Base-by-base conservation (phyloP, 2,888 invertebrate genomes). In the Dicranocentrus wangi region DNA sequence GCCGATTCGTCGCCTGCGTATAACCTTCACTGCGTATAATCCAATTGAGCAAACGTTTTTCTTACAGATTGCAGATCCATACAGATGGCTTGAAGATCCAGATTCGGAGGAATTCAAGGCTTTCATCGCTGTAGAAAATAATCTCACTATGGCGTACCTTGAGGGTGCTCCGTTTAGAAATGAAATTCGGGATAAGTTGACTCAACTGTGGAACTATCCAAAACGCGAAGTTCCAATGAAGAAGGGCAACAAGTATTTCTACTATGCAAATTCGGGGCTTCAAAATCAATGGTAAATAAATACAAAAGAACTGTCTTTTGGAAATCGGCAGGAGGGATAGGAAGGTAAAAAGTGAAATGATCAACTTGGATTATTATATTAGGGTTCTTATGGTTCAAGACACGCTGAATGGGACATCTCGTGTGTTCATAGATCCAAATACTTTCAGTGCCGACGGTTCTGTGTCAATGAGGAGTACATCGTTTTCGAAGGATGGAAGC, bases 361-460 rank as follows among this genome's bases (percentile, higher is more conserved):
- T 47, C 47, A 7, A 47, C n/a, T 47, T 47, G 32, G 10, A 47
- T 47, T 47, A 47, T 15, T 47, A 10, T n/a, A n/a, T 8, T 3
- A 98, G 97, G 90, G 97, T 98, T 13, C 90, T 97, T 85, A 98
- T 96, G 90, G 93, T 95, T 28, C 95, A 96, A 91, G 93, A 95
- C 87, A 90, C 92, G 1, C 88, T 97, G 83, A 91, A 93, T 23
- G 92, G 92, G 27, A 94, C 96, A 88, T 92, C 94, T 10, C 91
- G 91, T 79, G 93, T 97, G 32, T 98, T 99, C 89, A 90, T 99
- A n/a, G 98, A 99, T 90, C 98, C 98, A 0, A 99, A 99, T 90
- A 93, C 93, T 1, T 90, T 98, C 68, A 97, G 98, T 0, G 92
- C 93, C 10, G 99, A 99, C 90, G 97, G 97, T 51, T 96, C 96